Evolutionary conservation across 2,888 invertebrate species (phyloP), one percentile per base, ranked within the genome.

Genomic region (Physocephala rufipes): DNA sequence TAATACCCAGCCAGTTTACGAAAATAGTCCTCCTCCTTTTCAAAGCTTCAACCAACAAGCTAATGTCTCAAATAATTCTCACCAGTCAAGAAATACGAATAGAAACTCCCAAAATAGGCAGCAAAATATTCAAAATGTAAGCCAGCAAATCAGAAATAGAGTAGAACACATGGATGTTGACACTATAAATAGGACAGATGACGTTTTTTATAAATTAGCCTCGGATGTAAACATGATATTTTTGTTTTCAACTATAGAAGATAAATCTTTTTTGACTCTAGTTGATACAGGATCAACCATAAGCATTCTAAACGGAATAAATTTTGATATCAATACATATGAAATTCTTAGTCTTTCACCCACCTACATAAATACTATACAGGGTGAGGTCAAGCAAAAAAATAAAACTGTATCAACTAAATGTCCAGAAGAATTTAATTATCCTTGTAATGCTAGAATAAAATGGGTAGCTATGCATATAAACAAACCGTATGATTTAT

Each of bases 401-500:
- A 76, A 70, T 2, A 26, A 63, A 65, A 72, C 71, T 67, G 73
- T 74, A 24, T 71, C 71, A 72, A 76, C 74, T 5, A 66, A 68
- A 68, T 76, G 73, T 58, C 74, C 74, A 45, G 51, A 2, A 0
- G 72, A 74, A 59, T 74, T 76, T 71, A 53, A 71, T 58, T 70
- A 67, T 59, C 70, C 73, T 21, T 16, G 24, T 15, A 76, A 76
- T 36, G 72, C 73, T 24, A 74, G 71, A 69, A 73, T 76, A 13
- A 74, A 69, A 30, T 71, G 74, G 74, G 67, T 70, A 16, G 71
- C 66, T 43, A 62, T 74, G 24, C 64, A 28, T 45, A 49, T 74
- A 65, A 53, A 74, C 47, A 74, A 76, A 68, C 55, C 71, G 7
- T 74, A 74, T 43, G 74, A 74, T 70, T 67, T 74, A 45, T 36